Conservation (phyloP, 2,113 vertebrate species). For the Pogonocichla stellata region DNA sequence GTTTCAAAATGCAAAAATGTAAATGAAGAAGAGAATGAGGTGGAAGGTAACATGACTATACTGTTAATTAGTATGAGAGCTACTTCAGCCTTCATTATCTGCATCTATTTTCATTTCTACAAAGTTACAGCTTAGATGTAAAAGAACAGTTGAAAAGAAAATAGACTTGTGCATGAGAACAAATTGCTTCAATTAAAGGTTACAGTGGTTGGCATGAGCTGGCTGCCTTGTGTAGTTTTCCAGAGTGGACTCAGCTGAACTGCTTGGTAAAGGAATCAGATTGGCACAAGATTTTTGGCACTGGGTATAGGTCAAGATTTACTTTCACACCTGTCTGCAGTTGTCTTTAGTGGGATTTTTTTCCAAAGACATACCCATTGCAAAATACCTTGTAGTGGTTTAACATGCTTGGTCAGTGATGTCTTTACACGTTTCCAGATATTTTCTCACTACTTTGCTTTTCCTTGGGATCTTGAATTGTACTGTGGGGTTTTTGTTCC, state of each 20-base stretch:
- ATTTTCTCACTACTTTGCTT: background rate
- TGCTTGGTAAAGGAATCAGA: background rate
- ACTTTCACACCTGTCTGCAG: background rate
- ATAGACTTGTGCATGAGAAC: background rate
- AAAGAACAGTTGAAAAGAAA: background rate
- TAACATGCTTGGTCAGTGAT: background rate
- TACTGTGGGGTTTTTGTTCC: background rate
- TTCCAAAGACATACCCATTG: background rate
- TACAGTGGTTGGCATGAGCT: background rate
- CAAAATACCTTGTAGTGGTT: background rate
- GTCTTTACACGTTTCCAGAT: background rate
- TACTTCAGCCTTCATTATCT: background rate
- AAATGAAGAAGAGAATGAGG: background rate
- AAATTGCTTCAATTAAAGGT: constrained; percentile 11
- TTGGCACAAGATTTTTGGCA: background rate
- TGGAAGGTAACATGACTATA: background rate
- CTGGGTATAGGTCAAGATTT: background rate
- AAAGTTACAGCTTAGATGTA: background rate
- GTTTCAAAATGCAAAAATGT: background rate
- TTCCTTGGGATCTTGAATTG: background rate
- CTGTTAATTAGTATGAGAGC: background rate
- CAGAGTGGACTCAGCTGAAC: background rate
- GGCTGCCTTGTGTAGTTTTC: background rate
- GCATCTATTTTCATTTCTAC: background rate
- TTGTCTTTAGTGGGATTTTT: background rate